Base-by-base conservation (phyloP, 2,113 vertebrate species). In the Siniperca knerii region DNA sequence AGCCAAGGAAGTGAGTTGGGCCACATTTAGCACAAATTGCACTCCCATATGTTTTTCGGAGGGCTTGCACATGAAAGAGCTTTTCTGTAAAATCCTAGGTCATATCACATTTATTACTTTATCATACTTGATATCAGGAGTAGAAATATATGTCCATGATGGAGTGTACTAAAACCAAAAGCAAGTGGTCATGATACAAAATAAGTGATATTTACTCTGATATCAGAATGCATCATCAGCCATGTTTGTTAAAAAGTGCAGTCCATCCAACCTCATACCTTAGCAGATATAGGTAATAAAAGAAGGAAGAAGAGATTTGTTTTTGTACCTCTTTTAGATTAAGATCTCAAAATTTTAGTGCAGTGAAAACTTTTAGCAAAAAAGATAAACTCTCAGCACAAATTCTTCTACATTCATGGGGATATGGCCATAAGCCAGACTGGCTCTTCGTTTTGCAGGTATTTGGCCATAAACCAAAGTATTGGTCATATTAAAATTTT, bases 1-100 rank as follows among this genome's bases (percentile, higher is more conserved):
- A 81, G 58, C 33, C 33, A 60, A 42, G 33, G 8, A 42, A 84
- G 18, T 4, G 44, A 84, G 18, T 33, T n/a, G 23, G n/a, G 37
- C 18, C 64, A 35, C 23, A 44, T 15, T 52, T 60, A 61, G 42
- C 68, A 73, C 42, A 67, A 40, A 60, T 29, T 50, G 12, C 40
- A 25, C 13, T 57, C 50, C 33, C 40, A 46, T 57, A 9, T 25
- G 23, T 33, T 55, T 73, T 9, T 6, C 9, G 8, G 58, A 7
- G 48, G 48, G 4, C 23, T 37, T 60, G 33, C 13, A 37, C 29
- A 68, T 50, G 1, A 82, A 48, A 42, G 2, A 37, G 1, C 12
- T 29, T 76, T 68, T 42, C 52, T 13, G 6, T 2, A 23, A 44
- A 18, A 57, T 33, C 25, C 55, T 20, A 25, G 48, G 11, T 66